Percentiles rank a stretch among this genome's conserved stretches.
Conservation (phyloP, 2,113 vertebrate genomes). For the Cairina moschata region DNA sequence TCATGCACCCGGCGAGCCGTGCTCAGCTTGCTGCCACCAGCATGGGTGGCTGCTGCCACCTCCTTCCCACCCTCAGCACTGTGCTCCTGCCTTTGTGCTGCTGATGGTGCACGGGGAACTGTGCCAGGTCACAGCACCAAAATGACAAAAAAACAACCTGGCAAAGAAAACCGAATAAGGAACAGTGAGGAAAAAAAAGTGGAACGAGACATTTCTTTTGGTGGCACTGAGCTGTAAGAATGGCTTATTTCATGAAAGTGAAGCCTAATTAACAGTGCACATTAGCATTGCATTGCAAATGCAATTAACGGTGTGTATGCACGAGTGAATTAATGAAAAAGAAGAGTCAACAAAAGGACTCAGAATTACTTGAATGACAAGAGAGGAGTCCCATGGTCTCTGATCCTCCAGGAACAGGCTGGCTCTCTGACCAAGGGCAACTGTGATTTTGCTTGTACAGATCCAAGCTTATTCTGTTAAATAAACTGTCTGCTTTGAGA, state of each 20-base stretch:
- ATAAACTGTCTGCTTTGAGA: not conserved
- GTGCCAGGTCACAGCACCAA: not conserved
- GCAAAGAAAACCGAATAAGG: constrained; percentile 16
- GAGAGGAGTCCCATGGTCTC: constrained; percentile 12
- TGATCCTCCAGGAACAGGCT: constrained; percentile 12
- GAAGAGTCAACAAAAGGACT: constrained; percentile 10
- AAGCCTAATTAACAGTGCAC: constrained; percentile 47
- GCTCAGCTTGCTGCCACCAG: not conserved
- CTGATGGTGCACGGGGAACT: not conserved
- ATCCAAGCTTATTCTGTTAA: not conserved
- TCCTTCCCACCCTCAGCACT: not conserved
- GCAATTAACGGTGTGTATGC: constrained; percentile 44
- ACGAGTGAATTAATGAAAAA: constrained; percentile 23
- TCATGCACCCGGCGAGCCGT: not conserved
- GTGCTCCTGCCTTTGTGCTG: constrained; percentile 9
- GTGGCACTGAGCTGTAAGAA: constrained; percentile 52
- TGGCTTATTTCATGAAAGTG: constrained; percentile 43
- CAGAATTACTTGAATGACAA: not conserved
- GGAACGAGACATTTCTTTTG: constrained; percentile 24
- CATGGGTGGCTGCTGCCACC: not conserved
- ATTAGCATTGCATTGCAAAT: not conserved
- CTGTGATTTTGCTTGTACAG: not conserved
- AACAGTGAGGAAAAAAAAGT: not conserved
- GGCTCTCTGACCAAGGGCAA: constrained; percentile 1
- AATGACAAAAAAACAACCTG: constrained; percentile 25